These are phyloP conservation scores for Sebastes trivittatus DNA, from an alignment of 2,797 vertebrate species.

Conservation along the genomic window DNA sequence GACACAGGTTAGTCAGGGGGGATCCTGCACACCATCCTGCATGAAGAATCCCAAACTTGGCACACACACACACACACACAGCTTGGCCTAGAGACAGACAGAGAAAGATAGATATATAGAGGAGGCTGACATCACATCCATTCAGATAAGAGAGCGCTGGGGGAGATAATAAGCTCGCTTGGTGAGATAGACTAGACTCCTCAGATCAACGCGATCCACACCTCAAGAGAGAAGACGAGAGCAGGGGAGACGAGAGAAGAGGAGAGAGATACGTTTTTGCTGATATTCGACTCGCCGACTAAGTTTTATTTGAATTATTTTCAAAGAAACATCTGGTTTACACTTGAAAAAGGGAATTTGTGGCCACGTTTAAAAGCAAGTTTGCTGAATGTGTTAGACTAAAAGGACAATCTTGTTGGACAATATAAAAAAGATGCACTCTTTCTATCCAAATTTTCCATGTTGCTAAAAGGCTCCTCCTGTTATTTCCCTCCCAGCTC, in stretches of 20 bases:
- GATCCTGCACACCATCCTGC: constrained; percentile 6
- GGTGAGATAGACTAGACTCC: constrained; percentile 33
- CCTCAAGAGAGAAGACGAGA: neutral
- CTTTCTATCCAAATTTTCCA: neutral
- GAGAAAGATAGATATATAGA: constrained; percentile 37
- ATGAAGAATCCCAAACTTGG: neutral
- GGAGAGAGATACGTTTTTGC: neutral
- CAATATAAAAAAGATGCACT: neutral
- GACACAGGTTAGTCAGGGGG: neutral
- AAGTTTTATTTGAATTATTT: neutral
- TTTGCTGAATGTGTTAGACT: neutral
- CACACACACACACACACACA: constrained; percentile 15
- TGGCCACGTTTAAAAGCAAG: no score
- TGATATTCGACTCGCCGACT: neutral
- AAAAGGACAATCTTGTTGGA: neutral
- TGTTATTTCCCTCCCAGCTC: neutral
- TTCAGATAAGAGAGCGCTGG: constrained; percentile 46
- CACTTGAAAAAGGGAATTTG: neutral
- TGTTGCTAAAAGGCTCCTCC: neutral
- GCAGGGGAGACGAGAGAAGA: neutral
- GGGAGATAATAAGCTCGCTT: constrained; percentile 47
- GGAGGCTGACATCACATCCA: constrained; percentile 47
- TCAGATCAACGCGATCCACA: constrained; percentile 25
- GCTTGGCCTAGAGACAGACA: constrained; percentile 29
- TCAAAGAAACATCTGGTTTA: neutral